phyloP scores from a whole-genome alignment of 2,113 vertebrate species.

The Cochlearius cochlearius region DNA sequence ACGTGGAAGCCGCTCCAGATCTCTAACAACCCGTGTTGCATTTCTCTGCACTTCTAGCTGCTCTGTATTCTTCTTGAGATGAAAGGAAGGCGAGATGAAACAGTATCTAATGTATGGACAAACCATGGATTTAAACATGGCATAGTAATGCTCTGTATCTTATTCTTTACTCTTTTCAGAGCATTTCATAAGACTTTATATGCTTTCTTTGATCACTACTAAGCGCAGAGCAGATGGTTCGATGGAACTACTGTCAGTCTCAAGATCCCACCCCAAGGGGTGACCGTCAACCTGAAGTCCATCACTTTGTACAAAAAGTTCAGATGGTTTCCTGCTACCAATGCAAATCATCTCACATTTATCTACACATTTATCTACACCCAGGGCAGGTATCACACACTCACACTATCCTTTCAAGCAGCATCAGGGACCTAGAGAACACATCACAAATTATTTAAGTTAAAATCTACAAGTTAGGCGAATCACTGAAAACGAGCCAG shows the following conservation, averaged over 20 bases:
- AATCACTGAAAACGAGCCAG: not conserved
- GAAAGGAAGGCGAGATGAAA: not conserved
- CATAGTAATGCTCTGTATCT: not conserved
- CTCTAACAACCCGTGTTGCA: fast-evolving
- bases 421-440: not conserved
- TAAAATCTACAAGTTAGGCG: not conserved
- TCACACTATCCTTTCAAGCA: not conserved
- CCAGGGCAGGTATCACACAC: not conserved
- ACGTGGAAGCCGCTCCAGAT: not conserved
- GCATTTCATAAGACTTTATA: not conserved
- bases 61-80: not conserved
- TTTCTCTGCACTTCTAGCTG: not conserved
- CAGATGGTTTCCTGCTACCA: not conserved
- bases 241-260: not conserved
- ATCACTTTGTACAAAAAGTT: not conserved
- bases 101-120: not conserved
- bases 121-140: not conserved
- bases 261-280: not conserved
- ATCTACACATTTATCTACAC: not conserved
- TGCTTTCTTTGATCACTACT: not conserved
- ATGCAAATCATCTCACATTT: not conserved
- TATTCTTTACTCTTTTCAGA: not conserved
- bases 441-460: not conserved
- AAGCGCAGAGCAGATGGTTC: not conserved
- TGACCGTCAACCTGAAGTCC: not conserved